Conservation (phyloP, 2,113 vertebrate species). For the Nymphicus hollandicus region DNA sequence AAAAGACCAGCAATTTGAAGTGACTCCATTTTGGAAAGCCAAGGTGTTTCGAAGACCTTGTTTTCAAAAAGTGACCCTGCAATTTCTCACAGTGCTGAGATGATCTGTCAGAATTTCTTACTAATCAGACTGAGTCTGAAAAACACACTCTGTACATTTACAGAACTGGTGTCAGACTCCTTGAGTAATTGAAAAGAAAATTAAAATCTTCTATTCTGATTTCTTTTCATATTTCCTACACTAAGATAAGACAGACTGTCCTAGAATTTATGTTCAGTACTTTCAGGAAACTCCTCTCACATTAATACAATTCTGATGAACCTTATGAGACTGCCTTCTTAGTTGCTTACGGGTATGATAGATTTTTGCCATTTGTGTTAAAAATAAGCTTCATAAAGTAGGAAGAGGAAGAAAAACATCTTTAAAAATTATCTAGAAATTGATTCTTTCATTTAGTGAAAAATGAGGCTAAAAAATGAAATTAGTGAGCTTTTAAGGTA, state of each 20-base stretch:
- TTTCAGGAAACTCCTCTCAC: neutral
- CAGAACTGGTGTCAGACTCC: neutral
- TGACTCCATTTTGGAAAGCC: neutral
- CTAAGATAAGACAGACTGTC: neutral
- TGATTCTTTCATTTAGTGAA: neutral
- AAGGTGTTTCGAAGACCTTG: neutral
- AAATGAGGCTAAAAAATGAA: neutral
- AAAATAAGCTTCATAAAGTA: neutral
- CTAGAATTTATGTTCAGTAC: neutral
- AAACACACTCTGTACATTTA: neutral
- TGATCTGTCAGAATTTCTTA: neutral
- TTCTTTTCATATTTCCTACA: neutral
- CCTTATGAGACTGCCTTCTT: neutral
- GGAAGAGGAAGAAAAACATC: neutral
- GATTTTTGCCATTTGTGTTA: neutral
- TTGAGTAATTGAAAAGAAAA: neutral
- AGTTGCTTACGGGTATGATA: neutral
- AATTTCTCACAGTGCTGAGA: neutral
- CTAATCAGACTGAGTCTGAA: neutral
- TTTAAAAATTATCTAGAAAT: neutral
- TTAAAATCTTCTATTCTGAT: neutral
- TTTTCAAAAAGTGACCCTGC: neutral
- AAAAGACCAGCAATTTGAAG: neutral
- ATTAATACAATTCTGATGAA: neutral
- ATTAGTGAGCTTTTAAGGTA: neutral